Conservation (phyloP, 2,888 invertebrate species). For the Eupithecia dodoneata region DNA sequence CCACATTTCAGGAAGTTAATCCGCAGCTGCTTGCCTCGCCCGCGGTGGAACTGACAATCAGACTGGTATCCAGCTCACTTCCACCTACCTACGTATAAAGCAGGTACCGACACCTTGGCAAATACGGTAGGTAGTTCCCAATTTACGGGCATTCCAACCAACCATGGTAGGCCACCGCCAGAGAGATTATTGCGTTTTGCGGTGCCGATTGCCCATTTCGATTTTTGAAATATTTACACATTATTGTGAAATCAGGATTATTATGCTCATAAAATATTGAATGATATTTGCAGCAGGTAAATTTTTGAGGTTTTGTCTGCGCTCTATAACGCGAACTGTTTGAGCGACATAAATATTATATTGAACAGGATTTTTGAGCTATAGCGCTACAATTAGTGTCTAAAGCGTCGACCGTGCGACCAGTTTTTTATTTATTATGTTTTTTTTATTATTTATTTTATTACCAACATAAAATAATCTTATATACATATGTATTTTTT, state of each 20-base stretch:
- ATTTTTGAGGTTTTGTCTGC: background rate
- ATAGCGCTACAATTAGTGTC: background rate
- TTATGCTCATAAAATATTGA: background rate
- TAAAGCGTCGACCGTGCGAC: background rate
- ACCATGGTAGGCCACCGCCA: background rate
- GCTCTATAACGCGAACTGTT: background rate
- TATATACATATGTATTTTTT: too few relatives aligned
- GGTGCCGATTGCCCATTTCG: background rate
- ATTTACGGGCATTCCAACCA: background rate
- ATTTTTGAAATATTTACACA: background rate
- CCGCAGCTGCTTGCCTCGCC: slow-evolving; percentile 15
- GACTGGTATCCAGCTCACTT: background rate
- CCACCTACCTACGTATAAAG: background rate
- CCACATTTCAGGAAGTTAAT: slow-evolving; percentile 24
- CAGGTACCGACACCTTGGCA: background rate
- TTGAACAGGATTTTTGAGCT: background rate
- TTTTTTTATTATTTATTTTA: too few relatives aligned
- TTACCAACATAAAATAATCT: too few relatives aligned
- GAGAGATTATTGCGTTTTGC: background rate
- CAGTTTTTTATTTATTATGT: too few relatives aligned
- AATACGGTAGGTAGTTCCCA: background rate
- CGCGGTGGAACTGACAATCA: background rate
- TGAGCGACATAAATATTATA: background rate
- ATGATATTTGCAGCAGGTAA: background rate
- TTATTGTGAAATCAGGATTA: background rate